Evolutionary conservation across 2,797 vertebrate species (phyloP), one percentile per base, ranked within the genome.

Genomic region (Xiphophorus birchmanni): DNA sequence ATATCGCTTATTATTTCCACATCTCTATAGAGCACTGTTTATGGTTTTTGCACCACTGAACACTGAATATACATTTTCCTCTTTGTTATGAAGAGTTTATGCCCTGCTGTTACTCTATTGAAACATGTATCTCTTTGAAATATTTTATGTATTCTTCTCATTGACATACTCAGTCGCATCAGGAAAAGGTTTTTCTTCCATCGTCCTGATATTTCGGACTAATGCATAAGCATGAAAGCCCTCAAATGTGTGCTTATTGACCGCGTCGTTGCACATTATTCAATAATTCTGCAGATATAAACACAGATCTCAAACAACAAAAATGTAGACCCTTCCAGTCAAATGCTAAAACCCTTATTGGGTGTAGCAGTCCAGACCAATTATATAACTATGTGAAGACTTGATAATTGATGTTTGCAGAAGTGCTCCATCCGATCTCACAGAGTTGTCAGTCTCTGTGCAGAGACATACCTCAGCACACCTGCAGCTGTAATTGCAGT

Each of bases 1-100:
- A 69, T 44, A 12, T 67, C 11, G 44, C 40, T 47, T 26, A 44
- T 75, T 54, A 69, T 40, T 48, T 81, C 32, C 40, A 72, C 50
- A 76, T 76, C 80, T 76, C 50, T 54, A 3, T 40, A 60, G 52
- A 60, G 42, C 42, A 60, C 12, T 21, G 32, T 72, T 81, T 40
- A 47, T 76, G 40, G 26, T 76, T 72, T 35, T 60, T 76, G 52
- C 67, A 47, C 23, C 42, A 23, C 52, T 73, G 54, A 76, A 23
- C 32, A 37, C 6, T 52, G 42, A 47, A 56, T 56, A 71, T 56
- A 50, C 50, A 29, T 37, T 29, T 75, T 23, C n/a, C 32, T n/a
- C 17, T 67, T 63, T 75, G 37, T 35, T 45, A n/a, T 35, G 32
- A 73, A 35, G 40, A 37, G 65, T 32, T 65, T 29, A 50, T 75